Evolutionary conservation across 2,113 vertebrate genomes (phyloP).

Genomic region (Oplegnathus fasciatus): DNA sequence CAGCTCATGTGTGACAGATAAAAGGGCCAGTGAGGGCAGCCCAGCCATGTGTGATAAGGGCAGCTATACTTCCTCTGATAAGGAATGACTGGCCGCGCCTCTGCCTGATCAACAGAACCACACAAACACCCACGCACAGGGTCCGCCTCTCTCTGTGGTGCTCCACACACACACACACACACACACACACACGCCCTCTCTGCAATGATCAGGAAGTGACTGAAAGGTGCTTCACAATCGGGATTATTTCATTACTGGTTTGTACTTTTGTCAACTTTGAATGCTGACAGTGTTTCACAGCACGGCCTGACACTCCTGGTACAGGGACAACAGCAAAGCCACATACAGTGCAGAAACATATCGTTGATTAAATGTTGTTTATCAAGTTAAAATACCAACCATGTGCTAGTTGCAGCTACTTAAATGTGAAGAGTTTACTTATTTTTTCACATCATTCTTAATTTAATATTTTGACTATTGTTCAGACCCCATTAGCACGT

Average conservation of each 20-base stretch:
- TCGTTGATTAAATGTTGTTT: background rate
- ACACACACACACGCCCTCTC: slow-evolving; percentile 4
- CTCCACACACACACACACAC: slow-evolving; percentile 23
- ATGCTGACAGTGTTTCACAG: background rate
- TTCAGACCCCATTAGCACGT: rapidly evolving
- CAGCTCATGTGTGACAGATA: slow-evolving; percentile 73
- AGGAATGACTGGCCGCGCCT: slow-evolving; percentile 68
- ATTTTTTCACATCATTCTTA: background rate
- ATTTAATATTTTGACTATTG: background rate
- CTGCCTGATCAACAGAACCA: slow-evolving; percentile 60
- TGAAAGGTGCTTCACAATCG: slow-evolving; percentile 10
- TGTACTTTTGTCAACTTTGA: background rate
- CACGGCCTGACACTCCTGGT: background rate
- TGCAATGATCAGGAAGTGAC: slow-evolving; percentile 46
- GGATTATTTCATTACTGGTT: slow-evolving; percentile 20
- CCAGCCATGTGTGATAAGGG: slow-evolving; percentile 73
- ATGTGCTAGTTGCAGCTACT: background rate
- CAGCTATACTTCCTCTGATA: slow-evolving; percentile 78
- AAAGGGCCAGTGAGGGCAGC: slow-evolving; percentile 68
- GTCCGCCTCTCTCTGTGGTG: background rate
- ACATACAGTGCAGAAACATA: background rate
- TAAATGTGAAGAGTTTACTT: background rate
- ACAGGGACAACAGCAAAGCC: background rate
- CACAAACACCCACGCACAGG: slow-evolving; percentile 30
- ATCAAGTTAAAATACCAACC: background rate